A percentile compares a stretch with the other conserved stretches of the same genome.
Evolutionary conservation across 1,140 invertebrate species (phyloP).

Genomic region (Drosophila nebulosa): DNA sequence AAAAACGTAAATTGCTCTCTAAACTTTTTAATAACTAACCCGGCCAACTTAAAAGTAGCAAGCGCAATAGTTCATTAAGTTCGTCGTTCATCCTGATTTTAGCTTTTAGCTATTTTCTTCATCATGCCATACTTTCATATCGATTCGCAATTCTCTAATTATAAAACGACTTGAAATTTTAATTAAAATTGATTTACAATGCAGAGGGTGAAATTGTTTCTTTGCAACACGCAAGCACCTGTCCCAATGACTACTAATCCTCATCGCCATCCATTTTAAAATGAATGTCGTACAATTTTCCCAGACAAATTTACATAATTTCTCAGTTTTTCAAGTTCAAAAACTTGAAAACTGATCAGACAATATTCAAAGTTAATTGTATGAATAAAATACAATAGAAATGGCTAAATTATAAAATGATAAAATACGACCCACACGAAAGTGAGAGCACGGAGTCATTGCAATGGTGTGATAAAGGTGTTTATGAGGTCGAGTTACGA

Average conservation of each 20-base stretch:
- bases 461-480: slow-evolving; percentile 41
- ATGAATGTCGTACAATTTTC: slow-evolving; percentile 25
- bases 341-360: neutral
- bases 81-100: neutral
- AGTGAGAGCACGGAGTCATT: slow-evolving; percentile 20
- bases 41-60: no score
- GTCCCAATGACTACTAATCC: slow-evolving; percentile 20
- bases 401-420: slow-evolving; percentile 45
- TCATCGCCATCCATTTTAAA: slow-evolving; percentile 9
- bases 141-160: neutral
- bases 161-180: slow-evolving; percentile 2
- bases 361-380: slow-evolving; percentile 45
- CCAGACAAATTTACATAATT: slow-evolving; percentile 52
- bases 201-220: slow-evolving; percentile 21
- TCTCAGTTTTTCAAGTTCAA: slow-evolving; percentile 35
- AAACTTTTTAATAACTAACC: no score
- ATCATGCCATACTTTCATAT: neutral
- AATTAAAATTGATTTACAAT: slow-evolving; percentile 27
- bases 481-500: slow-evolving; percentile 13
- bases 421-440: slow-evolving; percentile 32
- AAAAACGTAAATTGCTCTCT: no score
- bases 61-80: no score
- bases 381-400: slow-evolving; percentile 42
- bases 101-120: neutral
- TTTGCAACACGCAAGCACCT: slow-evolving; percentile 11